Percentiles rank a stretch among this genome's conserved stretches.
phyloP scores from a whole-genome alignment of 2,797 vertebrate genomes.

The Dendrocincla fuliginosa region DNA sequence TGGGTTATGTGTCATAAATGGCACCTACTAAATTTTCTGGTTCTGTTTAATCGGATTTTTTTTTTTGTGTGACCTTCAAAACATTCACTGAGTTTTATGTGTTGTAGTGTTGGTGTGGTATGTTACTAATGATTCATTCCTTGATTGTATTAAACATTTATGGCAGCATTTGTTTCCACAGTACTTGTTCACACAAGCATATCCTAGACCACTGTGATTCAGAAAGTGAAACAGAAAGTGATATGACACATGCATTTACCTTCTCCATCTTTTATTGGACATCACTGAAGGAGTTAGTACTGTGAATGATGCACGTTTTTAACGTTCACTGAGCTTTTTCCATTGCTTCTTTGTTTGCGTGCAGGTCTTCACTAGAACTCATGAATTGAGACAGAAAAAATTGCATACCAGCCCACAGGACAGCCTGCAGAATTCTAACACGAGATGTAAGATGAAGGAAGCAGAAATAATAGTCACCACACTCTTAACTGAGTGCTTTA shows the following conservation, averaged over 20 bases:
- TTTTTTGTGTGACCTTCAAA: background rate
- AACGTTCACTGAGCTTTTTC: background rate
- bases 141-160: background rate
- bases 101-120: background rate
- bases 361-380: background rate
- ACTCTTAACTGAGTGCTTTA: background rate
- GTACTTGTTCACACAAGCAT: background rate
- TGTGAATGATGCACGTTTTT: background rate
- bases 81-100: background rate
- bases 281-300: background rate
- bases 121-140: background rate
- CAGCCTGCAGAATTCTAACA: background rate
- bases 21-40: background rate
- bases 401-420: background rate
- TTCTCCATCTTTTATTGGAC: background rate
- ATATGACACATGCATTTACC: accelerated
- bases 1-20: background rate
- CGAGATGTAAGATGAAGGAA: background rate
- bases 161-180: background rate
- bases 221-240: background rate
- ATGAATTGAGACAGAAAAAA: background rate
- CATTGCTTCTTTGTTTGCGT: background rate
- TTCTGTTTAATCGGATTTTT: background rate
- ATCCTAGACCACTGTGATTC: background rate
- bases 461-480: background rate